Evolutionary conservation across 2,888 invertebrate genomes (phyloP), one percentile per base, ranked within the genome.

Genomic region (Xylota sylvarum): DNA sequence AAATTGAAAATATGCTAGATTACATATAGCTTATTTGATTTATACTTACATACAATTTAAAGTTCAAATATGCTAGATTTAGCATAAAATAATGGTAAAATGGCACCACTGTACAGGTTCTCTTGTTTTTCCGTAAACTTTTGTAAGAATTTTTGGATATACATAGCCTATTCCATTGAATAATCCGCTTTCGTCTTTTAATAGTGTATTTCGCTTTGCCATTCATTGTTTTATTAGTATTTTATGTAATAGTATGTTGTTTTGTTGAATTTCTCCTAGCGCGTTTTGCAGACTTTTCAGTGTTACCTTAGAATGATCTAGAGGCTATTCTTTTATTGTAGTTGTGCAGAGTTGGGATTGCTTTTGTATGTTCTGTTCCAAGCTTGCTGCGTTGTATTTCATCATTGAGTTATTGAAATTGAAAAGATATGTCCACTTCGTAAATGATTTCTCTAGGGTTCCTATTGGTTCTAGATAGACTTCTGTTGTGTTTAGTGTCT

Each of bases 81-180:
- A n/a, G n/a, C n/a, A n/a, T n/a, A n/a, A n/a, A n/a, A n/a, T n/a
- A n/a, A n/a, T n/a, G n/a, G n/a, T n/a, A n/a, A n/a, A n/a, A n/a
- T n/a, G n/a, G n/a, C n/a, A n/a, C n/a, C n/a, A n/a, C n/a, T n/a
- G n/a, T 43, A 43, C 14, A 43, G n/a, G 43, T 43, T 43, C 14
- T 43, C 43, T 43, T 43, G 43, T 43, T n/a, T 43, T 43, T 43
- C 14, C 1, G 43, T 5, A 5, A 43, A 14, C n/a, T 43, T 5
- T 43, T 43, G 43, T 40, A 40, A n/a, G 40, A 40, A 40, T 40
- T 40, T 40, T 40, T 40, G 2, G 40, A n/a, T n/a, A n/a, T n/a
- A 40, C 5, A 4, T 40, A 40, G 43, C 5, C n/a, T 43, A 43
- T 43, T 43, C 43, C 5, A 43, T 43, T 43, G 43, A 43, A 43